These are phyloP conservation scores for Tarsius wallacei DNA, from an alignment of 2,797 vertebrate species.

Conservation along the genomic window DNA sequence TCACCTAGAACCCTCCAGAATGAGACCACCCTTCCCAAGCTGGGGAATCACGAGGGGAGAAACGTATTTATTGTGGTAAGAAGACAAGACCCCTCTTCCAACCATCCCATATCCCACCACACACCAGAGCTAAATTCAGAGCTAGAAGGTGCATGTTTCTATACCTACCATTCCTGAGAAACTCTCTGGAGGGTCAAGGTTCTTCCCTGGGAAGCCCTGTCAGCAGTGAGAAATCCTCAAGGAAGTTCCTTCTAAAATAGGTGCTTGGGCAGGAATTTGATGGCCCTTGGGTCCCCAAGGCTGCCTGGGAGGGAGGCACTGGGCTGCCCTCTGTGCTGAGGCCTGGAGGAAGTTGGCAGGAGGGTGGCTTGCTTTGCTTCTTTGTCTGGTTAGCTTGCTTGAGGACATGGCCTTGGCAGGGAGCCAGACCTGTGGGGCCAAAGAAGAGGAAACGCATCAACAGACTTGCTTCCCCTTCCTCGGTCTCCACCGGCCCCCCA, in stretches of 20 bases:
- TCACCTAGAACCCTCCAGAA: neutral
- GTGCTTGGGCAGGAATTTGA: slow-evolving; percentile 58
- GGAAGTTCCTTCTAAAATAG: slow-evolving; percentile 22
- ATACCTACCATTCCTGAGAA: slow-evolving; percentile 51
- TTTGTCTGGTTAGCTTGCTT: slow-evolving; percentile 1
- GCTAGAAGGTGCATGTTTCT: slow-evolving; percentile 88
- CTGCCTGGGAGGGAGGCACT: neutral
- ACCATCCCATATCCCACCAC: neutral
- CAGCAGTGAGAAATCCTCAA: neutral
- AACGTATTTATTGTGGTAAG: slow-evolving; percentile 87
- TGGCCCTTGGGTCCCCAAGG: neutral
- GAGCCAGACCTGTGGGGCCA: neutral
- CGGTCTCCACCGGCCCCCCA: neutral
- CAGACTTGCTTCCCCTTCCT: neutral
- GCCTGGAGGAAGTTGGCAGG: neutral
- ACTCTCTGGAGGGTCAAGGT: neutral
- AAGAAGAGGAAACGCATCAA: neutral
- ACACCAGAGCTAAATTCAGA: slow-evolving; percentile 83
- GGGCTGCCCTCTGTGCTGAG: neutral
- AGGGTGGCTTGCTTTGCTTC: neutral
- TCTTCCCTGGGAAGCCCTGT: neutral
- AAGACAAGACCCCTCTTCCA: slow-evolving; percentile 17
- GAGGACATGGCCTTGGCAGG: neutral
- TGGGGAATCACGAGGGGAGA: neutral
- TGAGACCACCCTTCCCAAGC: neutral